Evolutionary conservation across 2,888 invertebrate species (phyloP).

Genomic region (Coecobrya sp.): DNA sequence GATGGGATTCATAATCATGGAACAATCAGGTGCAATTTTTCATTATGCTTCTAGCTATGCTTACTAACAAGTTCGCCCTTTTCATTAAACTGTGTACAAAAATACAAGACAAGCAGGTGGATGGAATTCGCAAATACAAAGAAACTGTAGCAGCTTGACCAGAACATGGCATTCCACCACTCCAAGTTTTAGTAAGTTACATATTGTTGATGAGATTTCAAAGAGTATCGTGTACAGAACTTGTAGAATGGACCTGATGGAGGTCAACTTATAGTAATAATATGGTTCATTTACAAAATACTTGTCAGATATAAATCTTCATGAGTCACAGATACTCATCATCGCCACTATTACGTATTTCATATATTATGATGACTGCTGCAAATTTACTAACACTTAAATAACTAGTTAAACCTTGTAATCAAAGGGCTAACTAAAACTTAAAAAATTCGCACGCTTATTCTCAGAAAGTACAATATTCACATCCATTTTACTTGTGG

Average conservation of each 20-base stretch:
- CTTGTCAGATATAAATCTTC: conserved; percentile 71
- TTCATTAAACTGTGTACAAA: neutral
- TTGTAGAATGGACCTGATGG: conserved; percentile 13
- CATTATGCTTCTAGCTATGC: conserved; percentile 23
- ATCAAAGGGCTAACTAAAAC: conserved; percentile 73
- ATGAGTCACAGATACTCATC: conserved; percentile 72
- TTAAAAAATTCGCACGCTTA: conserved; percentile 68
- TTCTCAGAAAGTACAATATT: conserved; percentile 32
- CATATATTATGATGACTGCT: conserved; percentile 60
- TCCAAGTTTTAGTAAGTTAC: conserved; percentile 6
- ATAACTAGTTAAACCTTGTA: conserved; percentile 67
- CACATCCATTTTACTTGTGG: conserved; percentile 48
- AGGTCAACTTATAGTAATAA: conserved; percentile 44
- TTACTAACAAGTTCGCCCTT: conserved; percentile 7
- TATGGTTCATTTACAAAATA: conserved; percentile 61
- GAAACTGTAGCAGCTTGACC: conserved; percentile 48
- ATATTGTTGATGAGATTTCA: conserved; percentile 52
- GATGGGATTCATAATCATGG: conserved; percentile 22
- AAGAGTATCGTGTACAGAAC: neutral
- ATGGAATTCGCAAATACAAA: neutral
- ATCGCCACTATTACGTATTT: conserved; percentile 48
- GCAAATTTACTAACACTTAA: conserved; percentile 56
- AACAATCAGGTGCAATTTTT: conserved; percentile 35
- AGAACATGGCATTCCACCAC: neutral
- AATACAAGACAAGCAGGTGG: conserved; percentile 2